A percentile compares a stretch with the other conserved stretches of the same genome.
These are phyloP conservation scores for Seriola dumerili DNA, from an alignment of 2,113 vertebrate genomes.

Conservation along the genomic window DNA sequence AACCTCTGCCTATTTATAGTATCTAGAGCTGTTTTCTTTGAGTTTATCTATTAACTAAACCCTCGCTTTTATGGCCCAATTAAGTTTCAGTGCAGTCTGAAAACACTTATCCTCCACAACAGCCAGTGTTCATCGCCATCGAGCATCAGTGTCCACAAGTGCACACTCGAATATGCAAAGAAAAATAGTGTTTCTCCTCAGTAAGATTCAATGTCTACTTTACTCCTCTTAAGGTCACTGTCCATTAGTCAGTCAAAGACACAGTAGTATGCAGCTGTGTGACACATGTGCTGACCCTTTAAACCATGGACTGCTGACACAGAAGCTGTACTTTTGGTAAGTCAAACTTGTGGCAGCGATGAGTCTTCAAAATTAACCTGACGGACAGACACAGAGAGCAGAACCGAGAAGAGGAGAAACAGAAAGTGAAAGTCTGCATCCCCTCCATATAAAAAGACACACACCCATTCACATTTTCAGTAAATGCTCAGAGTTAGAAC, in stretches of 20 bases:
- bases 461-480: constrained; percentile 5
- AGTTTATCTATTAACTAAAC: constrained; percentile 6
- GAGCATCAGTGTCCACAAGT: not conserved
- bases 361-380: constrained; percentile 4
- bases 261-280: not conserved
- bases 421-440: constrained; percentile 47
- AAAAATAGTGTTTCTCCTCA: not conserved
- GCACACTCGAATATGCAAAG: not conserved
- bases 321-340: not conserved
- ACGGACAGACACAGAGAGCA: not conserved
- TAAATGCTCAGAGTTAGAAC: not conserved
- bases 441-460: not conserved
- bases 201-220: not conserved
- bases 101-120: not conserved
- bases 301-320: constrained; percentile 25
- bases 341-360: not conserved
- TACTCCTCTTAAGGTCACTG: not conserved
- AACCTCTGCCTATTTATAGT: not conserved
- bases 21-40: not conserved
- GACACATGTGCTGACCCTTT: not conserved
- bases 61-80: not conserved
- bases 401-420: constrained; percentile 38
- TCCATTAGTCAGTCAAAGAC: not conserved
- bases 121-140: not conserved
- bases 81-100: not conserved